Evolutionary conservation across 2,888 invertebrate species (phyloP).

Genomic region (Lasioglossum morio): DNA sequence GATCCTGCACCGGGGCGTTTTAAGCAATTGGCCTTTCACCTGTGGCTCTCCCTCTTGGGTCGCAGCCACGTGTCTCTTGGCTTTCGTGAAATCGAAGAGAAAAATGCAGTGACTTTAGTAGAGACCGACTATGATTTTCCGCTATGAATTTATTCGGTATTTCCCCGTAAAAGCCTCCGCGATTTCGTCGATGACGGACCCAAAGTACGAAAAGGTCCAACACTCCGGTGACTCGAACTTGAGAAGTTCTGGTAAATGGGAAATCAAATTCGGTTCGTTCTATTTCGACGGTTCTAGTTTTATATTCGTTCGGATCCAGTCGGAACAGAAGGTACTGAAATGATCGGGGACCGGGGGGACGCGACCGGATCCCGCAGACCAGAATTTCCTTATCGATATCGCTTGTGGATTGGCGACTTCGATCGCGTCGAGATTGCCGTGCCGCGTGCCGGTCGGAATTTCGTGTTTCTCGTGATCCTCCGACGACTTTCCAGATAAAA

Average conservation of each 20-base stretch:
- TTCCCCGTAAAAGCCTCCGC: no score
- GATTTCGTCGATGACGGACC: not conserved
- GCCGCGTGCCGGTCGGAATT: constrained; percentile 32
- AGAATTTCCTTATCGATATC: constrained; percentile 28
- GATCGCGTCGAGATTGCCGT: constrained; percentile 12
- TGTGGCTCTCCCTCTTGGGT: not conserved
- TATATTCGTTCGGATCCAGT: not conserved
- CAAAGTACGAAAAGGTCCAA: not conserved
- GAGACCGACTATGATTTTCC: no score
- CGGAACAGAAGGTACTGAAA: not conserved
- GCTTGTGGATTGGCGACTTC: constrained; percentile 7
- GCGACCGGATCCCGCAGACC: not conserved
- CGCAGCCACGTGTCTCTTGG: not conserved
- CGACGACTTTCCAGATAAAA: constrained; percentile 45
- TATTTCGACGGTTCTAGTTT: not conserved
- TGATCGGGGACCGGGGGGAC: not conserved
- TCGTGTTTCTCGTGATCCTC: constrained; percentile 19
- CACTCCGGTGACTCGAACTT: not conserved
- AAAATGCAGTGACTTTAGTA: no score
- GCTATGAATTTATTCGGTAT: no score
- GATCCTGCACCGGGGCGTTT: not conserved
- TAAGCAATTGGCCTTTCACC: not conserved
- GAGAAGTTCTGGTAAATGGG: not conserved
- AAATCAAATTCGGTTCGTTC: not conserved
- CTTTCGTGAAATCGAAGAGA: not conserved